Base-by-base conservation (phyloP, 2,888 invertebrate genomes). In the Steinernema scapterisci region DNA sequence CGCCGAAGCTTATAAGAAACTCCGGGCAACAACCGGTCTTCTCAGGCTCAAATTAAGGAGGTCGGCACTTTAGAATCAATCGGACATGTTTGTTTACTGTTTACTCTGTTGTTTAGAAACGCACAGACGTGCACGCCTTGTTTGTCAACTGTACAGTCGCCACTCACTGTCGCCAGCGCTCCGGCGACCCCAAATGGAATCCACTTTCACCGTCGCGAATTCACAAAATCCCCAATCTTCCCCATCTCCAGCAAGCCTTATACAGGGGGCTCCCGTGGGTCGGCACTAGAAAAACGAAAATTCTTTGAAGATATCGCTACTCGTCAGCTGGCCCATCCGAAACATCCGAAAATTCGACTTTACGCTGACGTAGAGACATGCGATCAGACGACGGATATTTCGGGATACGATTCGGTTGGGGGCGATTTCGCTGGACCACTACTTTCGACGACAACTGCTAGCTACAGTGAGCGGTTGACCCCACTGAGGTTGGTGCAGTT, bases 381-480 rank as follows among this genome's bases (percentile, higher is more conserved):
- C 71, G 71, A 71, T 44, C 45, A 46, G 45, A 63, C 38, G 23
- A 44, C 51, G 13, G 70, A 74, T 45, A 56, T 75, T 52, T 71
- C 71, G 38, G 75, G 75, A 13, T 75, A 75, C 48, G 75, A 75
- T 56, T 75, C 75, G 19, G 75, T 75, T 38, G 73, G 56, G 13
- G 75, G 73, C n/a, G 75, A 75, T 46, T 75, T 54, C 19, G 71
- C 72, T 6, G 71, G 72, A 38, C 27, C 63, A 25, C 21, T 63
- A 13, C 19, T 31, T 16, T 27, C 63, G 13, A 38, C 31, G 38
- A 63, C 63, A 27, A 63, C 63, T 27, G 63, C 54, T 1, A 73
- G 44, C 23, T 43, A 27, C n/a, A 71, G 56, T 52, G 75, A 75
- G 23, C 51, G 75, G 43, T 44, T 70, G 23, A 75, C 75, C 43